Conservation (phyloP, 2,797 vertebrate species). For the Phataginus tricuspis region DNA sequence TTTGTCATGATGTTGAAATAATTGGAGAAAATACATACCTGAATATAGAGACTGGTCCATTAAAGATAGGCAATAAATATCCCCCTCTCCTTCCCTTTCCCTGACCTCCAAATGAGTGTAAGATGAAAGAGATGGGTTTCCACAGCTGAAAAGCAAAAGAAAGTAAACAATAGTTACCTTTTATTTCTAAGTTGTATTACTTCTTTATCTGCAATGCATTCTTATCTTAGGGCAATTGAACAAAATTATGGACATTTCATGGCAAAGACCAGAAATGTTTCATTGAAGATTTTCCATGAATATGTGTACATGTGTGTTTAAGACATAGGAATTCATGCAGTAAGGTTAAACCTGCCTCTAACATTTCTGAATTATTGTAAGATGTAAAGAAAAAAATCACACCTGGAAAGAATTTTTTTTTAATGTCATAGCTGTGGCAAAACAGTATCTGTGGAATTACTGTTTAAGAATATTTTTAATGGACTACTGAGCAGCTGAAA, state of each 20-base stretch:
- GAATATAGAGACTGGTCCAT: not conserved
- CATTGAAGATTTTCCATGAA: not conserved
- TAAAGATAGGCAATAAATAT: not conserved
- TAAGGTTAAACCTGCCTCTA: not conserved
- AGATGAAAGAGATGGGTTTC: constrained; percentile 10
- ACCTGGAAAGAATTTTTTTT: not conserved
- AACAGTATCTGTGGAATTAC: not conserved
- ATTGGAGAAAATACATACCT: not conserved
- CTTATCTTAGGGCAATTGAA: not conserved
- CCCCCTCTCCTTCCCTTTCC: not conserved
- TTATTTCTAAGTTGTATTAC: not conserved
- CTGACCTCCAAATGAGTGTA: not conserved
- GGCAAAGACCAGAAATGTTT: not conserved
- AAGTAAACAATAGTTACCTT: not conserved
- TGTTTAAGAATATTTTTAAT: not conserved
- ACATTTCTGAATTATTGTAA: not conserved
- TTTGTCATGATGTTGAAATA: not conserved
- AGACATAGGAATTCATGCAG: not conserved
- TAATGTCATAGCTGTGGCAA: not conserved
- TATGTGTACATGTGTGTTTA: not conserved
- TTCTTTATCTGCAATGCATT: not conserved
- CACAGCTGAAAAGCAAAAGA: not conserved
- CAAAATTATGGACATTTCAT: not conserved
- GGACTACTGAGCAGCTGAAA: not conserved
- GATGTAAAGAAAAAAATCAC: not conserved